phyloP scores from a whole-genome alignment of 1,140 invertebrate species.

The Brachionus calyciflorus region DNA sequence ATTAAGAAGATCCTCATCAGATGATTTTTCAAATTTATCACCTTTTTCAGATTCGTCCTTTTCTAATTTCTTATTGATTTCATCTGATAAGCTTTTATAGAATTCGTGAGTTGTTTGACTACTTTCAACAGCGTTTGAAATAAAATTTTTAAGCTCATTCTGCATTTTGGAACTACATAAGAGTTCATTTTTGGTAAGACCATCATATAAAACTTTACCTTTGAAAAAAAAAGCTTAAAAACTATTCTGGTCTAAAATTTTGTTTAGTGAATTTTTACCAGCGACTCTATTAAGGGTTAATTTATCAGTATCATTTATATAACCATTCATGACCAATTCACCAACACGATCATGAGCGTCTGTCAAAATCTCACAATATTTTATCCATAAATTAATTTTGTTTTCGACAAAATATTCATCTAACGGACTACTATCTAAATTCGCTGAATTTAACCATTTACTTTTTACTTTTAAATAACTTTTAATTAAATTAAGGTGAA shows the following conservation, averaged over 20 bases:
- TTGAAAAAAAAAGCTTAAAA: too few species aligned
- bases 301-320: neutral
- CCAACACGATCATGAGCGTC: slow-evolving; percentile 11
- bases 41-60: neutral
- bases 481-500: neutral
- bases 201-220: neutral
- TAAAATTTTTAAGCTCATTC: neutral
- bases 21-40: neutral
- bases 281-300: neutral
- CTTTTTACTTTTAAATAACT: slow-evolving; percentile 19
- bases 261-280: too few species aligned
- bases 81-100: neutral
- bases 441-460: neutral
- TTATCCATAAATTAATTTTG: slow-evolving; percentile 22
- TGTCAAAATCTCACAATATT: neutral
- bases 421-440: neutral
- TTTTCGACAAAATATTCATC: slow-evolving; percentile 15
- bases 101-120: neutral
- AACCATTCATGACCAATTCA: slow-evolving; percentile 29
- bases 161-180: neutral
- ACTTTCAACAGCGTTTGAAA: neutral
- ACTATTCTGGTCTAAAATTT: too few species aligned
- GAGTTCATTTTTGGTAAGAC: neutral
- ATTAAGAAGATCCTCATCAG: neutral
- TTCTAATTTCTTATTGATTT: neutral